phyloP scores from a whole-genome alignment of 35 echinoderm and acorn worm species.

The Apostichopus californicus region DNA sequence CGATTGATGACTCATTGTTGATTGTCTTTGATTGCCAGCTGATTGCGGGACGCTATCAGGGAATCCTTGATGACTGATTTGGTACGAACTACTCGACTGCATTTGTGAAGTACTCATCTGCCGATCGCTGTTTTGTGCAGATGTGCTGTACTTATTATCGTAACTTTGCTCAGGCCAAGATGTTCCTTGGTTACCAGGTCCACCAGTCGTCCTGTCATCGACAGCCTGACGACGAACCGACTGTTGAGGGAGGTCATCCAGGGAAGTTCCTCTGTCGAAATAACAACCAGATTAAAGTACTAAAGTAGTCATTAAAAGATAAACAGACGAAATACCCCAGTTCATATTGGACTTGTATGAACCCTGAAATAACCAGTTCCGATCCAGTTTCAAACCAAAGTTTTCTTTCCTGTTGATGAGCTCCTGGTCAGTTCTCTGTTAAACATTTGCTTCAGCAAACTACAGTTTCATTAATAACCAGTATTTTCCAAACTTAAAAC shows the following conservation, averaged over 20 bases:
- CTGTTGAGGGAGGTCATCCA: neutral
- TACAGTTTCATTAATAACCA: too few species aligned
- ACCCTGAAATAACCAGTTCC: too few species aligned
- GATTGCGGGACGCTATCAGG: neutral
- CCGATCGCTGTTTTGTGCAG: neutral
- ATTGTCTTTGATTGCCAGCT: neutral
- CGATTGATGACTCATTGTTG: neutral
- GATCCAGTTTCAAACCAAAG: too few species aligned
- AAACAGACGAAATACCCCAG: too few species aligned
- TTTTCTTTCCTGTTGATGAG: too few species aligned
- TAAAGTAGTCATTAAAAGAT: too few species aligned
- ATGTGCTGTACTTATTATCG: neutral
- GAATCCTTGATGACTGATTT: neutral
- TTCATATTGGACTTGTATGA: too few species aligned
- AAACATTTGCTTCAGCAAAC: too few species aligned
- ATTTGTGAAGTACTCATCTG: neutral
- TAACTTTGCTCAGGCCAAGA: neutral
- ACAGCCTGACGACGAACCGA: neutral
- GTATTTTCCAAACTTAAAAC: too few species aligned
- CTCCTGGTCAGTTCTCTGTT: too few species aligned
- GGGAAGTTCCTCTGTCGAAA: slow-evolving; percentile 23
- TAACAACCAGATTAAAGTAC: neutral
- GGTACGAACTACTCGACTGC: neutral
- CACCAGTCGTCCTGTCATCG: neutral
- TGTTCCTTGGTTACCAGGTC: neutral